A percentile compares a stretch with the other conserved stretches of the same genome.
Conservation (phyloP, 2,113 vertebrate genomes). For the Vombatus ursinus region DNA sequence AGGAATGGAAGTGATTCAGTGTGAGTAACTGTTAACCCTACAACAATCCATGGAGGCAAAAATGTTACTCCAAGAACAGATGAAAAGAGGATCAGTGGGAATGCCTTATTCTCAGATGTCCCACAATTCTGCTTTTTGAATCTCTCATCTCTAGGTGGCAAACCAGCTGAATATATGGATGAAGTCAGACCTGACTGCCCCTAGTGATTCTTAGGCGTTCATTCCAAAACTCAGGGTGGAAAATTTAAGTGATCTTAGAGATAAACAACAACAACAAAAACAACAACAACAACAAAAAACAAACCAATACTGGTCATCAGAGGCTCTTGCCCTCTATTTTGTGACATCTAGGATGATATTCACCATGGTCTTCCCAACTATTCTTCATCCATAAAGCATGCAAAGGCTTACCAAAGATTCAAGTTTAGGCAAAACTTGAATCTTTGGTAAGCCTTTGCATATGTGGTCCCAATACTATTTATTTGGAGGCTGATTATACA, state of each 20-base stretch:
- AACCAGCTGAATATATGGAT: neutral
- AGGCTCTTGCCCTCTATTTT: neutral
- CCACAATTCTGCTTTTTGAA: neutral
- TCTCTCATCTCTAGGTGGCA: neutral
- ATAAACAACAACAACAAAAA: neutral
- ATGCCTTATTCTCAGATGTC: neutral
- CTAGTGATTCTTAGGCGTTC: neutral
- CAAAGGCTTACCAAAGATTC: too few relatives aligned
- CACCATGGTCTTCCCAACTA: neutral
- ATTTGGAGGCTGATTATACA: conserved; percentile 30
- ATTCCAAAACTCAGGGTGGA: neutral
- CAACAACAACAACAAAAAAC: too few relatives aligned
- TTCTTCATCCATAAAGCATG: conserved; percentile 25
- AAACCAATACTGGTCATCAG: neutral
- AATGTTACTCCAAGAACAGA: neutral
- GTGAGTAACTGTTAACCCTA: neutral
- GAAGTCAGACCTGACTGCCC: neutral
- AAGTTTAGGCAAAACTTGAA: neutral
- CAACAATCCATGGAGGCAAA: neutral
- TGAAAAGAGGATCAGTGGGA: neutral
- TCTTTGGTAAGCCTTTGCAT: conserved; percentile 43
- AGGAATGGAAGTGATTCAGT: neutral
- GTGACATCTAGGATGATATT: neutral
- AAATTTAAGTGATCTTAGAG: neutral
- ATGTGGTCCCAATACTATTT: neutral